Evolutionary conservation across 2,797 vertebrate genomes (phyloP).

Genomic region (Cossypha dichroa): DNA sequence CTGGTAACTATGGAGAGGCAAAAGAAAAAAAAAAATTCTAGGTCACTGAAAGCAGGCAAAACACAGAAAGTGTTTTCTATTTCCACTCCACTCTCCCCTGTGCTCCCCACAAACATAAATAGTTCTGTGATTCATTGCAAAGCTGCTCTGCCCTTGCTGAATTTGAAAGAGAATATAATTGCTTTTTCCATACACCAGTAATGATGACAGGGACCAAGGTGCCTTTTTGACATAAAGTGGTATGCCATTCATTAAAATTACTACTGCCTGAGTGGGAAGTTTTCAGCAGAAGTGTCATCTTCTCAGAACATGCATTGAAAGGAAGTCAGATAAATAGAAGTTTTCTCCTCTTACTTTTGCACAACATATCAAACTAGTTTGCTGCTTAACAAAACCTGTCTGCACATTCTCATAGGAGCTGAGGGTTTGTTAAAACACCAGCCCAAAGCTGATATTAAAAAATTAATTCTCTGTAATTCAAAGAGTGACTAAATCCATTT

Average conservation of each 20-base stretch:
- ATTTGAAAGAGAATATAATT: constrained; percentile 26
- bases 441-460: background rate
- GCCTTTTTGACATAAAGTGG: background rate
- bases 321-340: background rate
- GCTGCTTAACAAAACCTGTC: background rate
- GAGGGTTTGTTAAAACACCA: background rate
- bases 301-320: background rate
- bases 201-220: background rate
- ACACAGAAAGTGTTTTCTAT: constrained; percentile 27
- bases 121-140: constrained; percentile 19
- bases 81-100: background rate
- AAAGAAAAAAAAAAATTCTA: background rate
- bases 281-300: background rate
- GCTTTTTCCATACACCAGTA: background rate
- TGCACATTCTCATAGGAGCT: background rate
- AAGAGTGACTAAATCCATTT: background rate
- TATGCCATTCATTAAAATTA: background rate
- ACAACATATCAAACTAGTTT: background rate
- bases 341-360: background rate
- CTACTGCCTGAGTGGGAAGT: background rate
- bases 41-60: constrained; percentile 47
- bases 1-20: constrained; percentile 50
- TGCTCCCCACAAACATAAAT: background rate
- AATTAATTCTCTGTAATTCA: background rate
- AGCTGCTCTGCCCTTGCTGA: background rate